Percentiles rank a stretch among this genome's conserved stretches.
These are phyloP conservation scores for Dipodomys stephensi DNA, from an alignment of 2,113 vertebrate species.

Conservation along the genomic window DNA sequence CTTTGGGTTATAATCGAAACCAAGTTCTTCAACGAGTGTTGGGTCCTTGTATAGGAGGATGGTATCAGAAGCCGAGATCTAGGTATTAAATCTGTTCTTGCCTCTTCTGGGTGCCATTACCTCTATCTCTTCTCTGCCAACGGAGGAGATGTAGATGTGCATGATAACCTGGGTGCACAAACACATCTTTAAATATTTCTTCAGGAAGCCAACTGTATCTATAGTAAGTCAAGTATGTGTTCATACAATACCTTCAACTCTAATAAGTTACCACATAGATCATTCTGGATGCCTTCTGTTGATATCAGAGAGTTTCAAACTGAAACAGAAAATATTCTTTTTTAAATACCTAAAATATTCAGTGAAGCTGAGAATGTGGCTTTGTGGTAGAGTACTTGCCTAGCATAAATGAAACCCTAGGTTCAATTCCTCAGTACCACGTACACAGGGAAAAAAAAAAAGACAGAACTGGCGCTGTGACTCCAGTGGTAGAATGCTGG, in stretches of 20 bases:
- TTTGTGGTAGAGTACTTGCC: no score
- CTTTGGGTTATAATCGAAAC: background rate
- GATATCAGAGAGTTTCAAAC: background rate
- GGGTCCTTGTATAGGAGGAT: background rate
- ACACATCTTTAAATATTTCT: background rate
- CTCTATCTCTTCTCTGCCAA: background rate
- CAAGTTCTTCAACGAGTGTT: background rate
- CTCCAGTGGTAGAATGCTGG: no score
- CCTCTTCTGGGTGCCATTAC: rapidly evolving
- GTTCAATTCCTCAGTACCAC: no score
- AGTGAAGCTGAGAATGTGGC: no score
- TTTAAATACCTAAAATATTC: background rate
- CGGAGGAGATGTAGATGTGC: rapidly evolving
- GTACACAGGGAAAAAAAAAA: no score
- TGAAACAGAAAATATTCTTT: background rate
- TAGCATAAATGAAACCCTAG: no score
- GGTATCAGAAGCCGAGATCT: background rate
- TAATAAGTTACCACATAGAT: background rate
- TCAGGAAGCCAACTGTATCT: background rate
- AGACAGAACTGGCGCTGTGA: no score
- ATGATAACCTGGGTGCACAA: background rate
- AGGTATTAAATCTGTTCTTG: rapidly evolving
- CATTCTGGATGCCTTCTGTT: background rate
- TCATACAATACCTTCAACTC: background rate
- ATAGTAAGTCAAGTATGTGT: background rate